A percentile compares a stretch with the other conserved stretches of the same genome.
phyloP scores from a whole-genome alignment of 2,888 invertebrate species.

The Dendrolimus houi region DNA sequence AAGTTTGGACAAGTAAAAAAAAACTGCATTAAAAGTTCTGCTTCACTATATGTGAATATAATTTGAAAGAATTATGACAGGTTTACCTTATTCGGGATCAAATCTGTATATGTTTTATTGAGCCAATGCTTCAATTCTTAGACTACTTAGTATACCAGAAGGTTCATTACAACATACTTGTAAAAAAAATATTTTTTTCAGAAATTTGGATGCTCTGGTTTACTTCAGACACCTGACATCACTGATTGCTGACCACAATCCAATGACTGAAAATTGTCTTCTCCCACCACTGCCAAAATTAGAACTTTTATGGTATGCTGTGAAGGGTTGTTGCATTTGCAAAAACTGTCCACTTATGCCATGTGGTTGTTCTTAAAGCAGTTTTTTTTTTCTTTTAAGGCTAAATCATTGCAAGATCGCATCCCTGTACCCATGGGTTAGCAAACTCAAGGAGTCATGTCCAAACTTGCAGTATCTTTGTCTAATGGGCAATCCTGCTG shows the following conservation, averaged over 20 bases:
- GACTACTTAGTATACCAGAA: no score
- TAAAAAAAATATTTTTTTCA: constrained; percentile 43
- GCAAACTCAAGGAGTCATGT: constrained; percentile 81
- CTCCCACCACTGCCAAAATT: constrained; percentile 84
- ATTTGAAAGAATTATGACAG: no score
- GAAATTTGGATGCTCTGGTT: constrained; percentile 83
- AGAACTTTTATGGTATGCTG: constrained; percentile 82
- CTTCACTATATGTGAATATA: no score
- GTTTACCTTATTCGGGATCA: no score
- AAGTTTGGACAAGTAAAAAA: no score
- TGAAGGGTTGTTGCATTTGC: background rate
- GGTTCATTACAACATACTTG: no score
- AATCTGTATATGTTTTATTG: no score
- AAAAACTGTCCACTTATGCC: background rate
- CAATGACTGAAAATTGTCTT: constrained; percentile 80
- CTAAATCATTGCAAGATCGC: constrained; percentile 80
- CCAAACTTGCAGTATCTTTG: constrained; percentile 86
- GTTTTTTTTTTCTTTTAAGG: constrained; percentile 44
- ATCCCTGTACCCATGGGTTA: constrained; percentile 83
- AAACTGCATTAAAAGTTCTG: no score
- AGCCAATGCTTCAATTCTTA: no score
- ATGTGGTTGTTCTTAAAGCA: background rate
- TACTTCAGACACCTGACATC: constrained; percentile 85
- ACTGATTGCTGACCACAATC: constrained; percentile 88
- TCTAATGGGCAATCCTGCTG: constrained; percentile 90